phyloP scores from a whole-genome alignment of 1,140 invertebrate species.

The Colletes gigas region DNA sequence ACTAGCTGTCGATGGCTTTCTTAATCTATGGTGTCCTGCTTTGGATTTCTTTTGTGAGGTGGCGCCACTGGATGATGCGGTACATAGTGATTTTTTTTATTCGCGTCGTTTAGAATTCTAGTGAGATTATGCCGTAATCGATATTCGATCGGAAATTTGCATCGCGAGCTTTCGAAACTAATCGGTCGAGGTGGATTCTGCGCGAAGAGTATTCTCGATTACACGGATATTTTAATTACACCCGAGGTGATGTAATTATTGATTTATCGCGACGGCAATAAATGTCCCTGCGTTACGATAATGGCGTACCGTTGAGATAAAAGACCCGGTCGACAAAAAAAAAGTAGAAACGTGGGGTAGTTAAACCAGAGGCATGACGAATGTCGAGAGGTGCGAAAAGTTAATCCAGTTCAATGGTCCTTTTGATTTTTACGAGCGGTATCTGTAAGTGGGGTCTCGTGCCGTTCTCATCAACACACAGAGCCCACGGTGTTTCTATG shows the following conservation, averaged over 20 bases:
- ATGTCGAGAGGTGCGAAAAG: constrained; percentile 26
- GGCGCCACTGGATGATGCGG: constrained; percentile 53
- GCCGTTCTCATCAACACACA: constrained; percentile 54
- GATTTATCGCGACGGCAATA: no score
- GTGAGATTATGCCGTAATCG: constrained; percentile 6
- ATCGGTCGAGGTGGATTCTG: no score
- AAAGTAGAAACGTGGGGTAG: background rate
- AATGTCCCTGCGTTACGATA: no score
- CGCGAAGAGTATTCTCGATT: background rate
- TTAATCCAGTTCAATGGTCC: constrained; percentile 54
- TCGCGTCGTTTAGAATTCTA: constrained; percentile 16
- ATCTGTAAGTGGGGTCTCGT: constrained; percentile 50
- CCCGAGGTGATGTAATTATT: no score
- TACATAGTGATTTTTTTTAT: constrained; percentile 41
- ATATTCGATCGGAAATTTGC: constrained; percentile 14
- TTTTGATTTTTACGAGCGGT: constrained; percentile 60
- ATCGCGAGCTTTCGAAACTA: background rate
- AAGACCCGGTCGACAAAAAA: background rate
- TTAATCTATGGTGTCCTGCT: background rate
- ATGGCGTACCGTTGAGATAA: background rate
- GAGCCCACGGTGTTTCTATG: constrained; percentile 56
- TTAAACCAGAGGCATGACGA: constrained; percentile 1
- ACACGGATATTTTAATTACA: no score
- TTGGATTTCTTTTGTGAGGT: constrained; percentile 49
- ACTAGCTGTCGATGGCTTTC: constrained; percentile 43